Evolutionary conservation across 53 echinoderm and acorn worm species (phyloP).

Genomic region (Actinopyga echinites): DNA sequence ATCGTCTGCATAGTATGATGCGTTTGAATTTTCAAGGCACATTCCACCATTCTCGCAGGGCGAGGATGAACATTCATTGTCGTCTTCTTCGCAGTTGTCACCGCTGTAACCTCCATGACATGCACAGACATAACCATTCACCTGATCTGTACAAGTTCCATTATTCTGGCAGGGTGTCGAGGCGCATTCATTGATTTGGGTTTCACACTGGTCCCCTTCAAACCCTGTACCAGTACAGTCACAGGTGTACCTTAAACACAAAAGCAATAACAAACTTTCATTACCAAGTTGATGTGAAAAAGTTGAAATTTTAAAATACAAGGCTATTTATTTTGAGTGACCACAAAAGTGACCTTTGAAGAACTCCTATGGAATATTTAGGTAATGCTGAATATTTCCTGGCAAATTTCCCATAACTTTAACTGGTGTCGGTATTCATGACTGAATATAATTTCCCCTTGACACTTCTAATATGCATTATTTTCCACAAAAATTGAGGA

Average conservation of each 20-base stretch:
- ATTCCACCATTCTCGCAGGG: slow-evolving; percentile 70
- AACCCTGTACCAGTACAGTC: slow-evolving; percentile 68
- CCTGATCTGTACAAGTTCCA: slow-evolving; percentile 60
- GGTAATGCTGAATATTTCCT: too few species aligned
- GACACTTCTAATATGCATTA: too few species aligned
- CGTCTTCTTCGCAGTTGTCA: slow-evolving; percentile 58
- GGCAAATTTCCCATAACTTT: too few species aligned
- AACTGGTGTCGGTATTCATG: too few species aligned
- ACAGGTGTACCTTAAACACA: slow-evolving; percentile 50
- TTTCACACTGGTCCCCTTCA: slow-evolving; percentile 61
- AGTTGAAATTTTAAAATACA: neutral
- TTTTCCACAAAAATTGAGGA: too few species aligned
- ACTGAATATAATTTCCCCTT: too few species aligned
- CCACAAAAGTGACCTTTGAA: too few species aligned
- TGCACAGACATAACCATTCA: slow-evolving; percentile 60
- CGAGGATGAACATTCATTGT: slow-evolving; percentile 59
- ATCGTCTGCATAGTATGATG: slow-evolving; percentile 37
- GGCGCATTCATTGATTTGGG: slow-evolving; percentile 67
- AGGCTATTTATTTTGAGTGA: too few species aligned
- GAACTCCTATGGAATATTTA: too few species aligned
- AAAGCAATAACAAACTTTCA: neutral
- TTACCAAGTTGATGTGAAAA: neutral
- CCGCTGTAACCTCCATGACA: slow-evolving; percentile 54
- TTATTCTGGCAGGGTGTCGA: slow-evolving; percentile 63
- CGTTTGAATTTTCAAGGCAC: slow-evolving; percentile 65